phyloP scores from a whole-genome alignment of 1,140 invertebrate genomes.

The Vanessa tameamea region DNA sequence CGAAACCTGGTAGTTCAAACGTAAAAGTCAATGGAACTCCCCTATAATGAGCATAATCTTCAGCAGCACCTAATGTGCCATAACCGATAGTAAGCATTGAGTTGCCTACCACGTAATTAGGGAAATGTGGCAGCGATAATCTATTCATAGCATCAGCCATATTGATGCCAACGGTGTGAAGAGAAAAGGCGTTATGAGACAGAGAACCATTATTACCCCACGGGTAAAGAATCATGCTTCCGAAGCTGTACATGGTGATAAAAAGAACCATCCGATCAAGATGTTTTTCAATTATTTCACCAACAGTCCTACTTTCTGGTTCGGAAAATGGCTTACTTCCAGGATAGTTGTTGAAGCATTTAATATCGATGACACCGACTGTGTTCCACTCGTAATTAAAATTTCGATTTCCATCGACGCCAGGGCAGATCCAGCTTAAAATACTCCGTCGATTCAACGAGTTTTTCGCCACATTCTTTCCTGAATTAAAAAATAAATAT shows the following conservation, averaged over 20 bases:
- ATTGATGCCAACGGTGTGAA: constrained; percentile 54
- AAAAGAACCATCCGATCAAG: constrained; percentile 54
- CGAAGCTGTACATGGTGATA: not conserved
- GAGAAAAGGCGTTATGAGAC: constrained; percentile 74
- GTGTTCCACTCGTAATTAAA: constrained; percentile 83
- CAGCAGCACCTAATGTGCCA: constrained; percentile 82
- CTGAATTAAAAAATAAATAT: constrained; percentile 18
- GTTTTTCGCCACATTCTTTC: constrained; percentile 39
- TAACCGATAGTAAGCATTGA: constrained; percentile 45
- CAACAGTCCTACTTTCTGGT: constrained; percentile 81
- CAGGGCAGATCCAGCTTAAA: constrained; percentile 63
- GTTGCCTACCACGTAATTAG: constrained; percentile 49
- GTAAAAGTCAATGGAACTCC: constrained; percentile 49
- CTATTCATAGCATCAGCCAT: constrained; percentile 36
- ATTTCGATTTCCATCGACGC: constrained; percentile 84
- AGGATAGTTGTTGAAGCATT: constrained; percentile 85
- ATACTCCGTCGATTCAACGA: constrained; percentile 25
- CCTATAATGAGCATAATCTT: constrained; percentile 84
- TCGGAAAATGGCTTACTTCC: constrained; percentile 87
- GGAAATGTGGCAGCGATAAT: constrained; percentile 37
- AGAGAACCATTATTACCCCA: constrained; percentile 68
- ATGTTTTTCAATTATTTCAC: constrained; percentile 66
- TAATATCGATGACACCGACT: constrained; percentile 84
- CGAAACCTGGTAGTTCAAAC: constrained; percentile 37
- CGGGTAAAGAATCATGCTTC: constrained; percentile 1